Evolutionary conservation across 2,113 vertebrate genomes (phyloP).

Genomic region (Elachura formosa): DNA sequence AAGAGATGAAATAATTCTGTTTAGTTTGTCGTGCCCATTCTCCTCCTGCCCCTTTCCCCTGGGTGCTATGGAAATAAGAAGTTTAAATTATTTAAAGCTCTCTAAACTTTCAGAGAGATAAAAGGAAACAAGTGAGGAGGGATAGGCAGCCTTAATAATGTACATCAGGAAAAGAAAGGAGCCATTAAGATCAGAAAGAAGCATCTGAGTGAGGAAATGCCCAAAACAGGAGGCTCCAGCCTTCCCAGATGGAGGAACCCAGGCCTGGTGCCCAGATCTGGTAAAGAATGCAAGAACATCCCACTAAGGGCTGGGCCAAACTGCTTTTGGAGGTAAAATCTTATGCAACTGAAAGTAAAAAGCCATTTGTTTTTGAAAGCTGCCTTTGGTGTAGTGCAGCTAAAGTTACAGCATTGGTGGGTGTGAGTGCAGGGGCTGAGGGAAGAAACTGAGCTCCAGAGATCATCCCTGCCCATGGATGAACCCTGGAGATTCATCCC

Average conservation of each 20-base stretch:
- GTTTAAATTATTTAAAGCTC: neutral
- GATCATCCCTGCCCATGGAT: fast-evolving
- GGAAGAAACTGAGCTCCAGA: neutral
- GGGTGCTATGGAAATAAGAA: neutral
- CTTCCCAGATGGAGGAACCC: neutral
- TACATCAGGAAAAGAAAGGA: neutral
- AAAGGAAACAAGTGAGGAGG: neutral
- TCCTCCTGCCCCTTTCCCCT: neutral
- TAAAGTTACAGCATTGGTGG: neutral
- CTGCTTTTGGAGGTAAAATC: neutral
- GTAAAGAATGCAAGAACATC: neutral
- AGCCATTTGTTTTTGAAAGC: neutral
- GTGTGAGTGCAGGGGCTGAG: neutral
- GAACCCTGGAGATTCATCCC: neutral
- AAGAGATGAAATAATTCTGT: neutral
- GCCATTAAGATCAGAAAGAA: neutral
- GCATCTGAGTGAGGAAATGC: neutral
- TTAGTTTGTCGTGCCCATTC: neutral
- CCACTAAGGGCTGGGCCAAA: neutral
- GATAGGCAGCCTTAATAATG: neutral
- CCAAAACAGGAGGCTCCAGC: neutral
- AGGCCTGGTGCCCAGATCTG: neutral
- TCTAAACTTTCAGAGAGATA: neutral
- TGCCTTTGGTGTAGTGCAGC: fast-evolving
- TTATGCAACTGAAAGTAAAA: neutral